Conservation (phyloP, 2,113 vertebrate species). For the Castor canadensis region DNA sequence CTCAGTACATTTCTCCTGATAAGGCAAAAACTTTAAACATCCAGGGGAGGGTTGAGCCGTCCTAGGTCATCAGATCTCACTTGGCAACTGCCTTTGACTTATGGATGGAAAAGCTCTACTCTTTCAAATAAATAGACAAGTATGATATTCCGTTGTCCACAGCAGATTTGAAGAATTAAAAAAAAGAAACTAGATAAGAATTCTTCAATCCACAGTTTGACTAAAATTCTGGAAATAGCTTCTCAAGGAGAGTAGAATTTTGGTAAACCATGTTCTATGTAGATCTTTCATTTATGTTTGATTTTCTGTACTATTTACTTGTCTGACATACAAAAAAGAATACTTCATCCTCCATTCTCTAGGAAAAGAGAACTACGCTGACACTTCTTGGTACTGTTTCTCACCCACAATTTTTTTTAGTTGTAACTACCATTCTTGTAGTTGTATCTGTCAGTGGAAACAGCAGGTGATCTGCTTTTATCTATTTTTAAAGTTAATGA, state of each 20-base stretch:
- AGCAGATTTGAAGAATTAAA: constrained; percentile 46
- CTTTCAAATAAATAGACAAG: constrained; percentile 5
- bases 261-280: not conserved
- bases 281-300: not conserved
- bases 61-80: not conserved
- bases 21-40: not conserved
- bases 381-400: too few relatives aligned
- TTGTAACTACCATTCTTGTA: not conserved
- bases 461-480: not conserved
- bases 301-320: constrained; percentile 18
- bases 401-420: not conserved
- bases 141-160: constrained; percentile 2
- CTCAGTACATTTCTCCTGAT: not conserved
- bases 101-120: not conserved
- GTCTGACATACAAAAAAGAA: not conserved
- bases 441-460: constrained; percentile 3
- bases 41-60: not conserved
- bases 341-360: not conserved
- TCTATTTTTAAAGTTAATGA: not conserved
- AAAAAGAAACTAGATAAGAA: not conserved
- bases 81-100: not conserved
- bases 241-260: constrained; percentile 3
- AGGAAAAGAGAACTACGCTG: constrained; percentile 25
- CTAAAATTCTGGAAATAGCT: not conserved
- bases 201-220: constrained; percentile 9